Conservation (phyloP, 2,113 vertebrate genomes). For the Antigone vipio region DNA sequence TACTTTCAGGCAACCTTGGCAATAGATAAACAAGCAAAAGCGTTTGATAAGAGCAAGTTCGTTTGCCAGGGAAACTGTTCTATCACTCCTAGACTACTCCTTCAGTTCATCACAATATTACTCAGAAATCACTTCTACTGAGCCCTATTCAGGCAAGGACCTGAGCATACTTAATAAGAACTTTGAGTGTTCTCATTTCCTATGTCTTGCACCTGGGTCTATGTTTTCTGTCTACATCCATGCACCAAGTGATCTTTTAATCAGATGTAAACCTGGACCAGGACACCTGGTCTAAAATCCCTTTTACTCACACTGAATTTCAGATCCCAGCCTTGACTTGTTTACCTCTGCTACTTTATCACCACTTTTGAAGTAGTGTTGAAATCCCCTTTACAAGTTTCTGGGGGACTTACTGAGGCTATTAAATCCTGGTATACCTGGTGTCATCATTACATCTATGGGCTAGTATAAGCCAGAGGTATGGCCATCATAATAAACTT, state of each 20-base stretch:
- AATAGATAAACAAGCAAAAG: background rate
- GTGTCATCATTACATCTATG: background rate
- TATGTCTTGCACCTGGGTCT: background rate
- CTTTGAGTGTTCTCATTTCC: background rate
- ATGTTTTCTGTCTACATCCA: background rate
- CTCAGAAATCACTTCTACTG: background rate
- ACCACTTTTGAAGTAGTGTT: background rate
- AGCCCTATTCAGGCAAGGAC: background rate
- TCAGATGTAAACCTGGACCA: background rate
- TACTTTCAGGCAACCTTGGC: background rate
- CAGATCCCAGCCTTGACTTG: background rate
- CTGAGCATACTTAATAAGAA: background rate
- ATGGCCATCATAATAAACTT: background rate
- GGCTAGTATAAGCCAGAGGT: background rate
- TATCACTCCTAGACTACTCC: background rate
- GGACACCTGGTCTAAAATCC: background rate
- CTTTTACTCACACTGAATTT: background rate
- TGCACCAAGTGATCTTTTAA: background rate
- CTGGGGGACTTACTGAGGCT: background rate
- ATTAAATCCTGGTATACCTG: background rate
- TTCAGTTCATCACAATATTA: background rate
- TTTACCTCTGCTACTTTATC: background rate
- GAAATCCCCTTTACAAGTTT: background rate
- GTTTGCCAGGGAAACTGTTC: background rate
- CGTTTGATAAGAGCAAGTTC: background rate